Evolutionary conservation across 2,888 invertebrate genomes (phyloP).

Genomic region (Phorcus lineatus): DNA sequence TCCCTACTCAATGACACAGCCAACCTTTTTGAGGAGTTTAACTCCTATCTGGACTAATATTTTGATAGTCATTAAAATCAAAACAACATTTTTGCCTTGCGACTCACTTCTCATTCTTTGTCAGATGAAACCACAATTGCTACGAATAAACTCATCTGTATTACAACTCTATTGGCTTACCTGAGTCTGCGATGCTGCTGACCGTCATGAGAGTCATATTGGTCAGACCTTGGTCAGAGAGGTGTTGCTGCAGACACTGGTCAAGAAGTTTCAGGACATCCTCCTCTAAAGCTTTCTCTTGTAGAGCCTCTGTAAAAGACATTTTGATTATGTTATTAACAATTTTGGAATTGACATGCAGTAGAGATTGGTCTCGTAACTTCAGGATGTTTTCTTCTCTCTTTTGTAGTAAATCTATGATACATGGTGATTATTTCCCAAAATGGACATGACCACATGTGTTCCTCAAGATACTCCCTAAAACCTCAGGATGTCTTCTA

Average conservation of each 20-base stretch:
- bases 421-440: background rate
- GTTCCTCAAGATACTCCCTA: too few relatives aligned
- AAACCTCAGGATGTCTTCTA: too few relatives aligned
- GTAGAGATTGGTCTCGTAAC: background rate
- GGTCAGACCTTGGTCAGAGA: constrained; percentile 77
- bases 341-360: background rate
- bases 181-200: constrained; percentile 78
- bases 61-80: too few relatives aligned
- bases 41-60: too few relatives aligned
- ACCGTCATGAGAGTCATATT: constrained; percentile 78
- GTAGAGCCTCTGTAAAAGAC: constrained; percentile 66
- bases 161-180: constrained; percentile 53
- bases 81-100: too few relatives aligned
- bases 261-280: constrained; percentile 78
- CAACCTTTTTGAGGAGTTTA: too few relatives aligned
- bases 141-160: too few relatives aligned
- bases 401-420: background rate
- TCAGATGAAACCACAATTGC: too few relatives aligned
- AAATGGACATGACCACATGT: too few relatives aligned
- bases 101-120: too few relatives aligned
- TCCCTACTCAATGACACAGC: too few relatives aligned
- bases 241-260: constrained; percentile 77
- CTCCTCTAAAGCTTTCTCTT: constrained; percentile 76
- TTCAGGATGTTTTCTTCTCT: background rate
- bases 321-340: background rate